Evolutionary conservation across 2,888 invertebrate genomes (phyloP).

Genomic region (Agonum fuliginosum): DNA sequence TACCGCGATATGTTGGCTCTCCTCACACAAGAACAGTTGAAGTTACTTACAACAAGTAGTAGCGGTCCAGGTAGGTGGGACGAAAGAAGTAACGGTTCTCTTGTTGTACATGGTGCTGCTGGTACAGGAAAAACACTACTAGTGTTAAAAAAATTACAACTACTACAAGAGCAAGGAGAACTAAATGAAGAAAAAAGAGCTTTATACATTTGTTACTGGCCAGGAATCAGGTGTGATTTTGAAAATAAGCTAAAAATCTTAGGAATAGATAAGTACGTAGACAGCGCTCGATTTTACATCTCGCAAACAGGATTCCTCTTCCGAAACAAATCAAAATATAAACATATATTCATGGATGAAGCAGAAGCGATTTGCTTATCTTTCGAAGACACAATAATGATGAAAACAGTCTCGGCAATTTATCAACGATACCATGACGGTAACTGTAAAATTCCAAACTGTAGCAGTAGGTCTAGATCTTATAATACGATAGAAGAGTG

Average conservation of each 20-base stretch:
- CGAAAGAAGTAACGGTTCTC: slow-evolving; percentile 61
- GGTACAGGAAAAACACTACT: slow-evolving; percentile 71
- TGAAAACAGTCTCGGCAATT: slow-evolving; percentile 66
- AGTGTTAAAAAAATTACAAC: slow-evolving; percentile 69
- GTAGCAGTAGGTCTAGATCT: slow-evolving; percentile 57
- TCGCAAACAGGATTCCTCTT: slow-evolving; percentile 67
- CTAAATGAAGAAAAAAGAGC: slow-evolving; percentile 68
- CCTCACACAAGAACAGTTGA: slow-evolving; percentile 69
- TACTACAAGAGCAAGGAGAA: slow-evolving; percentile 66
- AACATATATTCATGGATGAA: slow-evolving; percentile 71
- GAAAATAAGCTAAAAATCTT: slow-evolving; percentile 66
- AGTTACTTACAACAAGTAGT: slow-evolving; percentile 65
- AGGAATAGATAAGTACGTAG: slow-evolving; percentile 66
- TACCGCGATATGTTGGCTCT: slow-evolving; percentile 68
- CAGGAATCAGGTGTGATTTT: slow-evolving; percentile 69
- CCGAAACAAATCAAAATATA: slow-evolving; percentile 67
- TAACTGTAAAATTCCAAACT: slow-evolving; percentile 65
- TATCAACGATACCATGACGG: slow-evolving; percentile 67
- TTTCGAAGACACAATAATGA: slow-evolving; percentile 67
- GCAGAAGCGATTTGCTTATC: slow-evolving; percentile 69
- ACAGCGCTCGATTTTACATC: slow-evolving; percentile 69
- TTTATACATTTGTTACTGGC: slow-evolving; percentile 71
- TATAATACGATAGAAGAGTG: slow-evolving; percentile 48
- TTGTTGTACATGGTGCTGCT: slow-evolving; percentile 70
- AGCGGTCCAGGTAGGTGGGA: slow-evolving; percentile 63